Evolutionary conservation across 2,888 invertebrate genomes (phyloP).

Genomic region (Cephus sareptanus): DNA sequence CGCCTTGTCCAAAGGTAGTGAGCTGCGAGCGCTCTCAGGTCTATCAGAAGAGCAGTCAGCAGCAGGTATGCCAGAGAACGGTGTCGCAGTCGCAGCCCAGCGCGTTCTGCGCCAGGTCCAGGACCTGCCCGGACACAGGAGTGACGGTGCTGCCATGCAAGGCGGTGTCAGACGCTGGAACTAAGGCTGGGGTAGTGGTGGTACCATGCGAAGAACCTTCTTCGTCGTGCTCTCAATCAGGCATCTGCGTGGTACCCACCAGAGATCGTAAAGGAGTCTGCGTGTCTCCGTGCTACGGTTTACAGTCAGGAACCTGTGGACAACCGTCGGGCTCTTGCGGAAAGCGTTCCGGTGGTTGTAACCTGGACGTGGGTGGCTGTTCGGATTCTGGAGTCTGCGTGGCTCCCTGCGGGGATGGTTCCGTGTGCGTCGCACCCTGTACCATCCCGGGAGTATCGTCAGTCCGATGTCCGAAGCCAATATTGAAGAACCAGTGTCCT

Average conservation of each 20-base stretch:
- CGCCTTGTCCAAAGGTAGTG: slow-evolving; percentile 65
- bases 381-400: slow-evolving; percentile 51
- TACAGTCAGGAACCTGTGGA: slow-evolving; percentile 27
- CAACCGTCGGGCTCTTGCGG: slow-evolving; percentile 40
- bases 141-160: slow-evolving; percentile 56
- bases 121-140: slow-evolving; percentile 47
- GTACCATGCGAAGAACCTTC: slow-evolving; percentile 53
- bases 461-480: slow-evolving; percentile 46
- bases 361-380: slow-evolving; percentile 41
- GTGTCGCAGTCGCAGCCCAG: slow-evolving; percentile 21
- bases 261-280: slow-evolving; percentile 55
- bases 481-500: slow-evolving; percentile 36
- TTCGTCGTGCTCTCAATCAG: slow-evolving; percentile 41
- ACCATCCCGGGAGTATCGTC: slow-evolving; percentile 44
- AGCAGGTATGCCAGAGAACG: slow-evolving; percentile 16
- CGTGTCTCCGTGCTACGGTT: slow-evolving; percentile 54
- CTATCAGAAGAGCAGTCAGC: slow-evolving; percentile 20
- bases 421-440: slow-evolving; percentile 51
- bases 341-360: slow-evolving; percentile 46
- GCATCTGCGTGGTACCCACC: slow-evolving; percentile 55
- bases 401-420: slow-evolving; percentile 48
- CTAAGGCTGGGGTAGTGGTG: slow-evolving; percentile 54
- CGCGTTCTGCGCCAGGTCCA: slow-evolving; percentile 25
- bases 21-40: slow-evolving; percentile 2
- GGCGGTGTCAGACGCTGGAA: slow-evolving; percentile 49